phyloP scores from a whole-genome alignment of 1,140 invertebrate species.

The Drosophila bocki region DNA sequence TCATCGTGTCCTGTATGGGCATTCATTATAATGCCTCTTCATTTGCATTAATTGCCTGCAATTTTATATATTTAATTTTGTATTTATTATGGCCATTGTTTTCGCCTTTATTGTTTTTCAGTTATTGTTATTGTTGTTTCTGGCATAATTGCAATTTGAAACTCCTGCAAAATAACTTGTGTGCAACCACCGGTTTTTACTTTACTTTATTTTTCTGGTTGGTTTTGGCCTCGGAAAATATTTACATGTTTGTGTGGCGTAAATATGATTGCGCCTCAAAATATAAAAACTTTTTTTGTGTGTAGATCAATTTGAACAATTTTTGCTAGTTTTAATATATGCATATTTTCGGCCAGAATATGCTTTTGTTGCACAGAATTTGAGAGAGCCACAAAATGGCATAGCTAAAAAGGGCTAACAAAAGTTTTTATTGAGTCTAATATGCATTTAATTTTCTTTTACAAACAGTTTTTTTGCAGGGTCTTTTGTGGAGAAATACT shows the following conservation, averaged over 20 bases:
- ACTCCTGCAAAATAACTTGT: slow-evolving; percentile 32
- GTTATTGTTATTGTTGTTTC: slow-evolving; percentile 15
- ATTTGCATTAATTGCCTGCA: slow-evolving; percentile 49
- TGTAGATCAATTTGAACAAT: slow-evolving; percentile 7
- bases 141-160: slow-evolving; percentile 48
- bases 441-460: slow-evolving; percentile 4
- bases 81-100: slow-evolving; percentile 26
- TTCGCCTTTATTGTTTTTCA: slow-evolving; percentile 23
- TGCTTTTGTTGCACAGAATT: neutral
- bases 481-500: neutral
- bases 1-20: slow-evolving; percentile 33
- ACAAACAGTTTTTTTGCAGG: neutral
- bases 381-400: slow-evolving; percentile 9
- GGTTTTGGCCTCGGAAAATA: slow-evolving; percentile 22
- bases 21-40: slow-evolving; percentile 31
- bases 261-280: slow-evolving; percentile 23
- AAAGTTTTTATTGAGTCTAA: slow-evolving; percentile 19
- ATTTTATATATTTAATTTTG: slow-evolving; percentile 47
- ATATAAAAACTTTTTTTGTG: slow-evolving; percentile 25
- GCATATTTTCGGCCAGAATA: slow-evolving; percentile 17
- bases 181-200: neutral
- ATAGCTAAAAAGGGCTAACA: slow-evolving; percentile 2
- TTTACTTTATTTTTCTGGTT: neutral
- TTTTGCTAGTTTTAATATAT: slow-evolving; percentile 29
- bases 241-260: slow-evolving; percentile 26